Evolutionary conservation across 2,888 invertebrate genomes (phyloP), one percentile per base, ranked within the genome.

Genomic region (Microdon myrmicae): DNA sequence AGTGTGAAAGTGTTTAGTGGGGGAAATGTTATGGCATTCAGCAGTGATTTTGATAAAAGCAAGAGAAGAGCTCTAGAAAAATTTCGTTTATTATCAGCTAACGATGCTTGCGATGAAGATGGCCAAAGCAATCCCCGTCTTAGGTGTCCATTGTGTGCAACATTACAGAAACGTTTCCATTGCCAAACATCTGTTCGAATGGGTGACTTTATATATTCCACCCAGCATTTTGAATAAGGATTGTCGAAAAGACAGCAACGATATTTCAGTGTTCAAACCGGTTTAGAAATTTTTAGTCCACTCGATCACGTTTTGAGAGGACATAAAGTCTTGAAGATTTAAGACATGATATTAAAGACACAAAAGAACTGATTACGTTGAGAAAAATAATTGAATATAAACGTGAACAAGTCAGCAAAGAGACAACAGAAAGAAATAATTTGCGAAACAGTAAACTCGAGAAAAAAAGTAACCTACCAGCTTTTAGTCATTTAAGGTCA

Each of bases 151-250:
- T 77, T 89, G 54, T 90, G 90, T 73, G 81, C 81, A 69, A 85
- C 82, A 70, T 82, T 82, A 55, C 83, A 84, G 72, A 83, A 83
- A 72, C 82, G 81, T 71, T 93, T 93, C 79, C 89, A 90, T 75
- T 94, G 94, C 79, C 85, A 84, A 54, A 87, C 89, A 73, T 94
- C 94, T 79, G 84, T 94, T 49, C 85, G 85, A 73, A 87, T 86
- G 79, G 94, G 93, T 59, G 87, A 89, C 81, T 91, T 93, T 77
- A 83, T 87, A 59, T 87, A 88, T 80, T 90, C 90, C 53, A 86
- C 86, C 10, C 70, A 70, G 56, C 68, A 69, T 34, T 68, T 68
- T 26, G 67, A 70, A 58, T 88, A 90, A 81, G 85, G 84, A 90
- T 85, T 85, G 74, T 81, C 83, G 17, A 87, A 88, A 70, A 86